Evolutionary conservation across 2,113 vertebrate species (phyloP).

Genomic region (Sapayoa aenigma): DNA sequence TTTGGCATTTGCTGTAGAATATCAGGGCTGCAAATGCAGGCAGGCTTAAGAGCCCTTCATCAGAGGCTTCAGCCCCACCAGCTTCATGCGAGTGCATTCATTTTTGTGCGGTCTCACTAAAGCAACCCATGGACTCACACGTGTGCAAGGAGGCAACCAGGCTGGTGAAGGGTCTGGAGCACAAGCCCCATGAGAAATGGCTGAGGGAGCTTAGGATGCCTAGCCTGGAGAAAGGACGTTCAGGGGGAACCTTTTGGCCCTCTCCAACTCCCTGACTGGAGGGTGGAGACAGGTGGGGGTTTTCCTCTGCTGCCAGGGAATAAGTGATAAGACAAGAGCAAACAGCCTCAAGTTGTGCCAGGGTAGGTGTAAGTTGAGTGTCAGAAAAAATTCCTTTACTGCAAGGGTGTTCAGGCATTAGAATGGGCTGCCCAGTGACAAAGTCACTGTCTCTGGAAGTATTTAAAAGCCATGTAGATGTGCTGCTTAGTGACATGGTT

Average conservation of each 20-base stretch:
- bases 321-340: background rate
- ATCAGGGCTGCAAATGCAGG: background rate
- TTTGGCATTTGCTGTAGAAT: background rate
- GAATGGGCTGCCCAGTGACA: background rate
- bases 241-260: background rate
- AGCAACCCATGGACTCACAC: background rate
- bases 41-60: background rate
- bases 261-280: background rate
- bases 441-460: background rate
- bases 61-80: background rate
- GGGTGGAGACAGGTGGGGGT: background rate
- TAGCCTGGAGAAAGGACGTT: background rate
- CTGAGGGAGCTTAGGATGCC: background rate
- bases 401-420: background rate
- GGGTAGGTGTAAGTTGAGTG: background rate
- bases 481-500: background rate
- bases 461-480: background rate
- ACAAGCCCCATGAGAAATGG: background rate
- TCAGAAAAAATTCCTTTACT: background rate
- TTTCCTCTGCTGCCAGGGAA: background rate
- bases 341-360: background rate
- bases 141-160: background rate
- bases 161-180: background rate
- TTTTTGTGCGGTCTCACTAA: background rate
- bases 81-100: fast-evolving